Evolutionary conservation across 2,113 vertebrate genomes (phyloP).

Genomic region (Myrmecophaga tridactyla): DNA sequence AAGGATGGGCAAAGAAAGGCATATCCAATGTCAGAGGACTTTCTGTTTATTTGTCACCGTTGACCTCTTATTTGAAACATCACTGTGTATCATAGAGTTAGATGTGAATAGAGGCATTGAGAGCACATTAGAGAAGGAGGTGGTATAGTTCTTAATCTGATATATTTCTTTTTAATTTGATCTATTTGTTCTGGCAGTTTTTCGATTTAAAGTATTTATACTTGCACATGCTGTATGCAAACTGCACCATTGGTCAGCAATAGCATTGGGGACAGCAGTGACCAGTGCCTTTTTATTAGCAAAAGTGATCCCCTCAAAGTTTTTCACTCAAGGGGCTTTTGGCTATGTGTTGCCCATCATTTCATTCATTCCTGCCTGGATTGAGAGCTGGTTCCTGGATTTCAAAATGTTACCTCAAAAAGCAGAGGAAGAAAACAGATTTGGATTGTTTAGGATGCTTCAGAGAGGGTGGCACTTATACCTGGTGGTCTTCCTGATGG

Average conservation of each 20-base stretch:
- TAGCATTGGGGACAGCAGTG: conserved; percentile 94
- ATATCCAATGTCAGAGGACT: conserved; percentile 87
- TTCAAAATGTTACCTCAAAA: conserved; percentile 99
- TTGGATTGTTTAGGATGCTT: conserved; percentile 85
- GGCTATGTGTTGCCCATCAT: conserved; percentile 97
- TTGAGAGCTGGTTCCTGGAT: conserved; percentile 98
- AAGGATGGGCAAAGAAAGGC: conserved; percentile 84
- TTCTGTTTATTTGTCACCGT: conserved; percentile 99
- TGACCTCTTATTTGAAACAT: conserved; percentile 95
- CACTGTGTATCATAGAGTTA: conserved; percentile 99
- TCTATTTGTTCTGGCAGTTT: too few relatives aligned
- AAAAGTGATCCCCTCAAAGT: conserved; percentile 98
- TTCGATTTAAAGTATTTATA: conserved; percentile 94
- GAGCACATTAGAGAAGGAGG: conserved; percentile 90
- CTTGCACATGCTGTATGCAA: conserved; percentile 94
- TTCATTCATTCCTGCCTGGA: conserved; percentile 98
- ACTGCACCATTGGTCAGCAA: conserved; percentile 96
- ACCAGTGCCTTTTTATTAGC: conserved; percentile 95
- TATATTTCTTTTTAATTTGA: too few relatives aligned
- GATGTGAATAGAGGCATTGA: conserved; percentile 93
- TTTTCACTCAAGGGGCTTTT: conserved; percentile 95
- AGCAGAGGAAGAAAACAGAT: conserved; percentile 92
- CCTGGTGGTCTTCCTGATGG: conserved; percentile 92
- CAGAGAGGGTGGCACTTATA: conserved; percentile 89
- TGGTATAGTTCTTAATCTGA: conserved; percentile 96